Evolutionary conservation across 2,888 invertebrate genomes (phyloP), one percentile per base, ranked within the genome.

Genomic region (Laspeyria flexula): DNA sequence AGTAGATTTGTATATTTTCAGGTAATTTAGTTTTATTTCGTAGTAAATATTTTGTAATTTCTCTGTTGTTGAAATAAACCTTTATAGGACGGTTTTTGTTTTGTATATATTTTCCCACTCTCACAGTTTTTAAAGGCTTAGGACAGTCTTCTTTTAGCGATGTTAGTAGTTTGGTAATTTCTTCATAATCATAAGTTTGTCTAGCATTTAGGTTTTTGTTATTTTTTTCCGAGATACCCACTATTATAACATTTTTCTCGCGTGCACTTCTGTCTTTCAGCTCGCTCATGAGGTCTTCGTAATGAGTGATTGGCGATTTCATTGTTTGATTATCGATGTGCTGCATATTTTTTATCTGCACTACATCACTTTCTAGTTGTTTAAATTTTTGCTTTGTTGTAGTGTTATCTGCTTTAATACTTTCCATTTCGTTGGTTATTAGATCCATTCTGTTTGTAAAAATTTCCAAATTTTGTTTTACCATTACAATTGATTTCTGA

Each of bases 101-200:
- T 0, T 48, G 43, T 1, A 21, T 43, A 33, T 59, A 65, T 55
- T 70, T 70, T 0, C 69, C 71, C 12, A 72, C 45, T 39, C 70
- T 29, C 3, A 62, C 53, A 18, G 40, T 15, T 52, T 63, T 70
- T 1, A 45, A 37, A 34, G 65, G 66, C 3, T 52, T 57, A 2
- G 60, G 55, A 15, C 60, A 61, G 10, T 62, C 42, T 6, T 46
- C 16, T 21, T 41, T 29, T 0, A 70, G 10, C 4, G 5, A 6
- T 27, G 13, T 27, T 3, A 55, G 13, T 5, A 63, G n/a, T 6
- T 58, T 61, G 3, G 33, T 18, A 27, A 55, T 41, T 37, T 65
- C 50, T 3, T 47, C 29, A 1, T 52, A 18, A 38, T 67, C 65
- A 10, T 61, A 37, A 1, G 31, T 30, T 38, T 48, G 47, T 46